Evolutionary conservation across 1,140 invertebrate genomes (phyloP).

Genomic region (Venustaconcha ellipsiformis): DNA sequence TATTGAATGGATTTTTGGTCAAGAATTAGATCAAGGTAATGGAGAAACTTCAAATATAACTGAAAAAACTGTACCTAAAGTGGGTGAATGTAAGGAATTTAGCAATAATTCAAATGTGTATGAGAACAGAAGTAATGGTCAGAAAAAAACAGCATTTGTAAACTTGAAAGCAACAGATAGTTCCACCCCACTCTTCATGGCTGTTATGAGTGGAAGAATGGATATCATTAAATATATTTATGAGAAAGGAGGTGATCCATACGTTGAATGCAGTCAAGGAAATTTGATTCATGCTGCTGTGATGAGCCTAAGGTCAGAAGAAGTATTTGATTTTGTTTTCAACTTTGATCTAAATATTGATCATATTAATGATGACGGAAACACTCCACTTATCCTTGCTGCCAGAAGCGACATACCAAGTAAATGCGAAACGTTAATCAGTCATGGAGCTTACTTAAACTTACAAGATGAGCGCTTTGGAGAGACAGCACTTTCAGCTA

Average conservation of each 20-base stretch:
- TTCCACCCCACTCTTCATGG: constrained; percentile 53
- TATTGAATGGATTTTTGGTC: constrained; percentile 27
- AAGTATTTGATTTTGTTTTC: constrained; percentile 26
- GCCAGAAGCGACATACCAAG: constrained; percentile 23
- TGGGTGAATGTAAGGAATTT: neutral
- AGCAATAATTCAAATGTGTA: neutral
- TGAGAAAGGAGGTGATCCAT: constrained; percentile 44
- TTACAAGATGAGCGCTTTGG: constrained; percentile 32
- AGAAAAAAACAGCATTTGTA: constrained; percentile 8
- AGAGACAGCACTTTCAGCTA: constrained; percentile 41
- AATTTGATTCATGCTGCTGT: constrained; percentile 44
- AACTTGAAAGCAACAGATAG: constrained; percentile 31
- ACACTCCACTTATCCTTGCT: constrained; percentile 37
- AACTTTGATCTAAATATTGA: constrained; percentile 35
- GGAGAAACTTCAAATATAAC: neutral
- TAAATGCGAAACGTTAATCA: constrained; percentile 29
- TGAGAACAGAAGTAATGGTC: neutral
- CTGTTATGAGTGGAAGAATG: constrained; percentile 46
- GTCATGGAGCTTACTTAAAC: constrained; percentile 38
- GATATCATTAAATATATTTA: constrained; percentile 48
- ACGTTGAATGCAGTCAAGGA: constrained; percentile 35
- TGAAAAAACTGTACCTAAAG: neutral
- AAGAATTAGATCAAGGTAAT: neutral
- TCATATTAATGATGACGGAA: constrained; percentile 35
- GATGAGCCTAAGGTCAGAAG: constrained; percentile 16